phyloP scores from a whole-genome alignment of 2,797 vertebrate genomes.

The Zalophus californianus region DNA sequence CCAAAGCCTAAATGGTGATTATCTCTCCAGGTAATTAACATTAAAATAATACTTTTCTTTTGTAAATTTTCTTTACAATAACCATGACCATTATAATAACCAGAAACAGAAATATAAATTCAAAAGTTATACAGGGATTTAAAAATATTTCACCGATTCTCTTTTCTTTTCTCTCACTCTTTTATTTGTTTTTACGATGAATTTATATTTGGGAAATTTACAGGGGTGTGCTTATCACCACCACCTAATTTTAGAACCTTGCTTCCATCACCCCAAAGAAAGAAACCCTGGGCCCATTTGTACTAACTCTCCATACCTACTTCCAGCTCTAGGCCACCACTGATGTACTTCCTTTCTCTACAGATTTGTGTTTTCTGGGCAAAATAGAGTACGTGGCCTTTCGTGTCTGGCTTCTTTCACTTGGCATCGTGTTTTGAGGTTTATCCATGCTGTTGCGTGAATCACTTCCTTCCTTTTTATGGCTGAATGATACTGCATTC shows the following conservation, averaged over 20 bases:
- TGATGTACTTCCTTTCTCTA: not conserved
- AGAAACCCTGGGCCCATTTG: not conserved
- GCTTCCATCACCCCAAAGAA: not conserved
- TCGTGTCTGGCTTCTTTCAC: not conserved
- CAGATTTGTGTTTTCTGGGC: not conserved
- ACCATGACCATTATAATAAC: constrained; percentile 38
- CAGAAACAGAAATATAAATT: constrained; percentile 27
- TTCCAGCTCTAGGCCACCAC: not conserved
- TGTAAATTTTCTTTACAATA: constrained; percentile 64
- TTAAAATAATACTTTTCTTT: constrained; percentile 60
- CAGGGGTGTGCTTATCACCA: not conserved
- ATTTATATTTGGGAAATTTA: constrained; percentile 6
- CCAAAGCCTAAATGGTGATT: constrained; percentile 45
- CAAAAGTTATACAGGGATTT: constrained; percentile 20
- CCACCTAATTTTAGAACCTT: not conserved
- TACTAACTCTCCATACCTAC: not conserved
- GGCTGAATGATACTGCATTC: not conserved
- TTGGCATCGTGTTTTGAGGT: not conserved
- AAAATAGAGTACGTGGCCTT: not conserved
- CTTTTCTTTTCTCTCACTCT: not conserved
- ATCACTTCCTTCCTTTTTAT: not conserved
- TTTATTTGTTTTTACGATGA: not conserved
- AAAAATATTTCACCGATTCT: not conserved
- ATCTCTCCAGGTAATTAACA: constrained; percentile 53
- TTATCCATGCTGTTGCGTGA: not conserved